Evolutionary conservation across 2,797 vertebrate genomes (phyloP).

Genomic region (Psittacula derbiana): DNA sequence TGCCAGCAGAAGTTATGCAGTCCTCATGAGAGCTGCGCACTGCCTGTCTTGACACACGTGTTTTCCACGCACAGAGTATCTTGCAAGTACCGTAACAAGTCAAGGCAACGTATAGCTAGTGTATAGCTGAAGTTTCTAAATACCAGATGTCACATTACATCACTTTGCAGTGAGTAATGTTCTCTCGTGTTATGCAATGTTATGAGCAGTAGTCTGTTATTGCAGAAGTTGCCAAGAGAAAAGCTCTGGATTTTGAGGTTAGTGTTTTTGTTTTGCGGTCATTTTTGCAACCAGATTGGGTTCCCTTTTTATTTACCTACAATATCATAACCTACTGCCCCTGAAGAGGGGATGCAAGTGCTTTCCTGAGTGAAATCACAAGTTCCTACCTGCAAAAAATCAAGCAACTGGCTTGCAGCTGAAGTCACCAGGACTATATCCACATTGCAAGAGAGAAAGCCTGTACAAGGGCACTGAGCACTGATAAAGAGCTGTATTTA

Average conservation of each 20-base stretch:
- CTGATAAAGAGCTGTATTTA: rapidly evolving
- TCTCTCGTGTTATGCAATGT: neutral
- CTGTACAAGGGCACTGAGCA: neutral
- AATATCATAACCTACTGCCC: neutral
- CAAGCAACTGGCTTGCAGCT: no score
- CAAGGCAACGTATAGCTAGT: neutral
- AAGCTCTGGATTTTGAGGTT: neutral
- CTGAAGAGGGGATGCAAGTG: neutral
- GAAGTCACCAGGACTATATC: neutral
- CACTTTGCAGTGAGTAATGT: neutral
- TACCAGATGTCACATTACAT: constrained; percentile 11
- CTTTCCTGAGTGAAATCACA: neutral
- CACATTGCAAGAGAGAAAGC: neutral
- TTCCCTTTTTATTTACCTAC: neutral
- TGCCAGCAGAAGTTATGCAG: neutral
- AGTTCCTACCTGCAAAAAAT: neutral
- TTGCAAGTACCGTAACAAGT: neutral
- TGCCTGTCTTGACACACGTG: neutral
- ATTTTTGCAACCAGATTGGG: rapidly evolving
- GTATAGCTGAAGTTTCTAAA: constrained; percentile 13
- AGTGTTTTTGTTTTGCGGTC: neutral
- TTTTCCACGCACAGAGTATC: neutral
- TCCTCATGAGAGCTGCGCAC: neutral
- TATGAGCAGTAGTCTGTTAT: neutral
- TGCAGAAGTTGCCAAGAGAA: neutral